Conservation (phyloP, 2,113 vertebrate species). For the Hirundichthys speculiger region DNA sequence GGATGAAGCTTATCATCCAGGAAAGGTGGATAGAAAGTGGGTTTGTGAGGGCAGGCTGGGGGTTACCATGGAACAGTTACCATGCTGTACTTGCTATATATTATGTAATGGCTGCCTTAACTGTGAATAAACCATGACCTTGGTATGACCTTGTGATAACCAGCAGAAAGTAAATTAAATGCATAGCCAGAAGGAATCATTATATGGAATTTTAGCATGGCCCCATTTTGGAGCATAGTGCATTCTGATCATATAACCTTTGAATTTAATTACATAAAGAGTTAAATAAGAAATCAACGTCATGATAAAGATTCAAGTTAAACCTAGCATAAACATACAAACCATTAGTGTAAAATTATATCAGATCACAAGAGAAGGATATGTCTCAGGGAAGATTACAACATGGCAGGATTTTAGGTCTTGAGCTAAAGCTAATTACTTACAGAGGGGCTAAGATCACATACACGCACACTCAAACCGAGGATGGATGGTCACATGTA, state of each 20-base stretch:
- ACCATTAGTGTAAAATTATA: too few relatives aligned
- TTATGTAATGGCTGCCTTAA: neutral
- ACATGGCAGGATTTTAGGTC: constrained; percentile 6
- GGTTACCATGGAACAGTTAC: neutral
- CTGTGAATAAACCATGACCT: neutral
- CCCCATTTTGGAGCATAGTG: neutral
- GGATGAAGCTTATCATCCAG: constrained; percentile 19
- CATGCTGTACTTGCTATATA: too few relatives aligned
- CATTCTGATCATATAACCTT: neutral
- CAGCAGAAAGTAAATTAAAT: neutral
- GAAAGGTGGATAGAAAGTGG: neutral
- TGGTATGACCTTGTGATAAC: constrained; percentile 2
- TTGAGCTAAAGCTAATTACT: constrained; percentile 58
- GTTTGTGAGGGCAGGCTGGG: neutral
- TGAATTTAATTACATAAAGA: neutral
- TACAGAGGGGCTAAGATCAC: constrained; percentile 63
- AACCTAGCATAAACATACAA: neutral
- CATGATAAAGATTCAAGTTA: neutral
- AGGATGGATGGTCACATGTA: constrained; percentile 1
- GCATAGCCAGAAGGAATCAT: neutral
- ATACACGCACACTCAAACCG: constrained; percentile 9
- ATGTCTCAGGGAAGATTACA: neutral
- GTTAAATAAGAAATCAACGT: neutral
- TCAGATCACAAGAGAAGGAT: neutral
- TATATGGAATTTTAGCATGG: neutral